Base-by-base conservation (phyloP, 92 coral and sea anemone species). In the Phymanthus crucifer region DNA sequence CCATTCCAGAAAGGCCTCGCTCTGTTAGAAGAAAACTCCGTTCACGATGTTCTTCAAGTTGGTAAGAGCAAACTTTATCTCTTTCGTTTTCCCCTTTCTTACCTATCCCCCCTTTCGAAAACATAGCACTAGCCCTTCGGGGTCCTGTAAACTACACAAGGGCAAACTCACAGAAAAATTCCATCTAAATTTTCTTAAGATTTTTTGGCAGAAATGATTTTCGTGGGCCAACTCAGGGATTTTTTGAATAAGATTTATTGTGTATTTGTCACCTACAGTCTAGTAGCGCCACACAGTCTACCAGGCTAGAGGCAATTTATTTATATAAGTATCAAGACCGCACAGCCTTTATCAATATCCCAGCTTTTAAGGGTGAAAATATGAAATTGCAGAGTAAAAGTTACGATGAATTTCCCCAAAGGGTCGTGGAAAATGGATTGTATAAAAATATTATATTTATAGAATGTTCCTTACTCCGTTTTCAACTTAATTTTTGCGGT, bases 221-320 rank as follows among this genome's bases (percentile, higher is more conserved):
- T 61, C 68, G 68, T 27, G 34, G 34, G 17, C 35, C 10, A 61
- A 29, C 68, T 43, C 48, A 26, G 29, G 34, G 68, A 29, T 27
- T 17, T 61, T 61, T 61, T 12, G 33, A 61, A 61, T 61, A 24
- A 12, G 34, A 61, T 61, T 27, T 27, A 61, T 61, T 61, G 78
- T 87, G 86, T 89, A 88, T 83, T 88, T 93, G 85, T 88, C 77
- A 93, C 97, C 98, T 81, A 80, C 90, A 69, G 94, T 73, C 89
- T 24, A 81, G 27, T 21, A 95, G 98, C 98, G 98, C 98, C 98
- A 88, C 57, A 0, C 21, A 78, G 98, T 90, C 98, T 93, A 91
- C 93, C 38, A 18, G 26, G 31, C 80, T 57, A 76, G 80, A 76
- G 80, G 80, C 70, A 61, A 61, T 61, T 61, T 61, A 61, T 61